These are phyloP conservation scores for Tragelaphus scriptus DNA, from an alignment of 2,113 vertebrate genomes.

Conservation along the genomic window DNA sequence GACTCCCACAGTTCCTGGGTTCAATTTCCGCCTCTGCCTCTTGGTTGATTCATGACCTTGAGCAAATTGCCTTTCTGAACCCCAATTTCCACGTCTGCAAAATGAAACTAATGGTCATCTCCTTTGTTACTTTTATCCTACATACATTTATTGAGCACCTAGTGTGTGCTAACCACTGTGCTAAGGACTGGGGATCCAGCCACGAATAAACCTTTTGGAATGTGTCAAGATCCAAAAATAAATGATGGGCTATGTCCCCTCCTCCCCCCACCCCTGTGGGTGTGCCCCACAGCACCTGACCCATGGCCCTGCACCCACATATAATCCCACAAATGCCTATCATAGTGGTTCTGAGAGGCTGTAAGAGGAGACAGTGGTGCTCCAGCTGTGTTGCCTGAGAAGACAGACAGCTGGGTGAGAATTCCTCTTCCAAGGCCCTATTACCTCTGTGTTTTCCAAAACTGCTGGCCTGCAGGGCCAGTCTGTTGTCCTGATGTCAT, in stretches of 20 bases:
- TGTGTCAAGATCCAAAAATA: not conserved
- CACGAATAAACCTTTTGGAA: not conserved
- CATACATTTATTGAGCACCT: not conserved
- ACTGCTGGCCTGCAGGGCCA: not conserved
- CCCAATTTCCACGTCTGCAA: not conserved
- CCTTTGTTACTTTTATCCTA: not conserved
- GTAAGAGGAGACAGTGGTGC: not conserved
- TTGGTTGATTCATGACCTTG: not conserved
- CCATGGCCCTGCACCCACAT: not conserved
- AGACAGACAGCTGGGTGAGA: too few species aligned
- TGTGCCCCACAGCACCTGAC: not conserved
- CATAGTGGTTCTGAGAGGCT: accelerated
- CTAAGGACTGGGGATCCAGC: not conserved
- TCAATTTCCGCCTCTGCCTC: not conserved
- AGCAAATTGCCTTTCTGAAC: not conserved
- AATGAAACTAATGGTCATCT: not conserved
- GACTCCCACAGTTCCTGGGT: not conserved
- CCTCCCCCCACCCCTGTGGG: not conserved
- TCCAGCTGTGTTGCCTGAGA: accelerated
- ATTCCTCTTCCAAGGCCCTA: not conserved
- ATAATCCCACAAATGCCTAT: not conserved
- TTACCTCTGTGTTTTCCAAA: not conserved
- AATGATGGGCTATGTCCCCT: too few species aligned
- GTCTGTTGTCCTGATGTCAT: not conserved
- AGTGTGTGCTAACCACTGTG: not conserved